Evolutionary conservation across 1,140 invertebrate genomes (phyloP), one percentile per base, ranked within the genome.

Genomic region (Lasaia peninsularis): DNA sequence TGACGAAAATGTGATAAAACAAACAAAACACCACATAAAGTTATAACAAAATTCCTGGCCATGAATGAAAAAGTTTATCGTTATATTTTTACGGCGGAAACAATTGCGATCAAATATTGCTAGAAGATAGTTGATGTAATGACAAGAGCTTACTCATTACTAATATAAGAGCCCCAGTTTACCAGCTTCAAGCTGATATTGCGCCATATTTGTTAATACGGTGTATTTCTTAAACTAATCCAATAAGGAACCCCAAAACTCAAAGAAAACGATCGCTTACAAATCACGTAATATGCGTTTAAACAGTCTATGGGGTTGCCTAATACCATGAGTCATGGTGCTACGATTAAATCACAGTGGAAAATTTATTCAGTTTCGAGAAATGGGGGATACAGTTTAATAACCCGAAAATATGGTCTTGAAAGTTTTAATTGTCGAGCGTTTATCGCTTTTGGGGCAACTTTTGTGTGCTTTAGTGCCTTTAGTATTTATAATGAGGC

Each of bases 391-490:
- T 37, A 11, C 12, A 12, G 53, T 37, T 40, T 82, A 80, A 81
- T 80, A 77, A 79, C 71, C 71, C 75, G 75, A 79, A 73, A 82
- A 84, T 80, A 83, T 73, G 70, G 70, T 67, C 67, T 73, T 62
- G 67, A 78, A 82, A 83, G 65, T 83, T 78, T 76, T 86, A 80
- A 83, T 83, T 80, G 74, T 74, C 56, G 49, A 67, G 49, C 70
- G 66, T 75, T 81, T 80, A 82, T 78, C 74, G 74, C 70, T 62
- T 58, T 70, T 59, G 63, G 67, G 63, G 66, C 70, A 65, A 65
- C 56, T 53, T 59, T 61, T 59, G 37, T 56, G 58, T 61, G 52
- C 56, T 61, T 61, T 24, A 16, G 33, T 52, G 51, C 52, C 53
- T 61, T 61, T 24, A 16, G 21, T 52, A 55, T 61, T 48, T 48